Percentiles rank a stretch among this genome's conserved stretches.
These are phyloP conservation scores for Pica pica DNA, from an alignment of 2,113 vertebrate species.

Conservation along the genomic window DNA sequence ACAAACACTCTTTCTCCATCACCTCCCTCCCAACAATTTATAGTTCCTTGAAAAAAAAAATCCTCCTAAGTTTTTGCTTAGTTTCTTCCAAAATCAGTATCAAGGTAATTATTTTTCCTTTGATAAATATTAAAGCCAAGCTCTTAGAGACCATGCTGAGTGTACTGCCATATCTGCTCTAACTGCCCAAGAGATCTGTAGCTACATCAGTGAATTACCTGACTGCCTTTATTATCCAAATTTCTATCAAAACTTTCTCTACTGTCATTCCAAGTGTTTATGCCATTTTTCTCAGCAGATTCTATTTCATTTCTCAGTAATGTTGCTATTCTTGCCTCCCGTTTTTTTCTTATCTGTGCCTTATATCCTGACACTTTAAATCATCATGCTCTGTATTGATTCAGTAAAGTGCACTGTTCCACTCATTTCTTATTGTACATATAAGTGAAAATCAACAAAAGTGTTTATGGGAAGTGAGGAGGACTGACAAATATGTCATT, in stretches of 20 bases:
- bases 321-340: constrained; percentile 5
- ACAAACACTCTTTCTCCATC: background rate
- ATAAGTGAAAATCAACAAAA: constrained; percentile 45
- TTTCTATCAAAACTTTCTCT: constrained; percentile 33
- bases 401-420: constrained; percentile 18
- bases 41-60: background rate
- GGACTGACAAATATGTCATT: background rate
- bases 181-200: constrained; percentile 30
- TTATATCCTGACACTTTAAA: constrained; percentile 57
- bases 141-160: background rate
- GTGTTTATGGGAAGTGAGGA: constrained; percentile 12
- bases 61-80: background rate
- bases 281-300: constrained; percentile 40
- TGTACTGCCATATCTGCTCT: background rate
- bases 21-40: background rate
- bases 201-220: constrained; percentile 33
- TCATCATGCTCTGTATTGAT: constrained; percentile 41
- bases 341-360: background rate
- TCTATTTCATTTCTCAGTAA: constrained; percentile 31
- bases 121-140: constrained; percentile 9
- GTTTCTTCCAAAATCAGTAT: background rate
- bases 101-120: constrained; percentile 6
- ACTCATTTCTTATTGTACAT: constrained; percentile 10
- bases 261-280: constrained; percentile 40
- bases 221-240: constrained; percentile 44